Conservation (phyloP, 2,113 vertebrate species). For the Eretmochelys imbricata region DNA sequence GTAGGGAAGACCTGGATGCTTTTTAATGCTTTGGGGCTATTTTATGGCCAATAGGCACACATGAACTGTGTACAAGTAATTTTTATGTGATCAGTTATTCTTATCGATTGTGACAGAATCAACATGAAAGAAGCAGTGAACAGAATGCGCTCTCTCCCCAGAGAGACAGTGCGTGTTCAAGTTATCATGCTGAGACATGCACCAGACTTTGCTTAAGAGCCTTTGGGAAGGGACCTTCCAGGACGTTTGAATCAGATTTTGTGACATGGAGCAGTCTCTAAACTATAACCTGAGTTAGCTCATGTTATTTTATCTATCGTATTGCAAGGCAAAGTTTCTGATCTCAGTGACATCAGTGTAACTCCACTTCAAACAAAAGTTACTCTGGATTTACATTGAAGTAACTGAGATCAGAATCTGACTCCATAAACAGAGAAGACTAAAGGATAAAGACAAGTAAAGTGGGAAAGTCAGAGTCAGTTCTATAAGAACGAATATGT, state of each 20-base stretch:
- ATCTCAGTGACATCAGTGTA: not conserved
- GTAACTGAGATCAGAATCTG: not conserved
- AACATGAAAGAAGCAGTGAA: not conserved
- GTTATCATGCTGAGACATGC: not conserved
- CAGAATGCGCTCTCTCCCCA: not conserved
- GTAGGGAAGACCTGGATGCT: not conserved
- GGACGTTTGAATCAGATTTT: not conserved
- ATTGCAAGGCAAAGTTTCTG: not conserved
- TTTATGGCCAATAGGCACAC: not conserved
- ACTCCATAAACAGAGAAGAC: rapidly evolving
- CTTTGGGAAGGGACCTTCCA: not conserved
- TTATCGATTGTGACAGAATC: not conserved
- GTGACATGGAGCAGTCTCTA: not conserved
- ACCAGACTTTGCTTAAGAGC: not conserved
- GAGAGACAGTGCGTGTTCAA: not conserved
- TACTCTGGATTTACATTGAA: not conserved
- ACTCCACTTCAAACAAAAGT: not conserved
- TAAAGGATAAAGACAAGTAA: not conserved
- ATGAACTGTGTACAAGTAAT: not conserved
- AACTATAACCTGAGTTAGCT: not conserved
- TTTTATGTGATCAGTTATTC: not conserved
- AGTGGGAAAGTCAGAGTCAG: not conserved
- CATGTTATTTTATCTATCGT: not conserved
- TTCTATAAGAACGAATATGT: not conserved
- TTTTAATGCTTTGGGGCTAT: not conserved